phyloP scores from a whole-genome alignment of 2,797 vertebrate species.

The Eremophila alpestris region DNA sequence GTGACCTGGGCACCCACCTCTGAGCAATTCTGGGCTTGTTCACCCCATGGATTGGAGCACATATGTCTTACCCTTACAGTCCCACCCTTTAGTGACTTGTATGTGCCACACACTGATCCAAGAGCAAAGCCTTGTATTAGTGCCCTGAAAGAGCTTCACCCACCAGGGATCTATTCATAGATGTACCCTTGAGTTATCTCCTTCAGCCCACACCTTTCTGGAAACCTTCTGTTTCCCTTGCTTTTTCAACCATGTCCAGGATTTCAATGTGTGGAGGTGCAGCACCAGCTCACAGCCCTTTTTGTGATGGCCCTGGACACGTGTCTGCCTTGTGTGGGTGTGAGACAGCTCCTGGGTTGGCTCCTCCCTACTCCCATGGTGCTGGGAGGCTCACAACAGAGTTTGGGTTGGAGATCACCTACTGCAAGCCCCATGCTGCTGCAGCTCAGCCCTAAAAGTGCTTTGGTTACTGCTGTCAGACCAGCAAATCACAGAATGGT shows the following conservation, averaged over 20 bases:
- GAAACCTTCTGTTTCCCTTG: not conserved
- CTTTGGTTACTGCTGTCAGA: not conserved
- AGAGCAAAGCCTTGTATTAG: not conserved
- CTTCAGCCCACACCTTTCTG: not conserved
- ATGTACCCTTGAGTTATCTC: not conserved
- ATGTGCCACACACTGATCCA: not conserved
- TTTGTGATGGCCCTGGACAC: not conserved
- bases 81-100: not conserved
- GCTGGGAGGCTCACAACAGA: not conserved
- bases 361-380: not conserved
- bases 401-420: not conserved
- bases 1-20: not conserved
- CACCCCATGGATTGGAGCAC: not conserved
- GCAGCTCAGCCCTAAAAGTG: not conserved
- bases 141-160: not conserved
- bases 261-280: not conserved
- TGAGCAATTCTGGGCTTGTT: not conserved
- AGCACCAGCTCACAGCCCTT: not conserved
- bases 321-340: not conserved
- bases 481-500: not conserved
- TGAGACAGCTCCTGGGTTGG: not conserved
- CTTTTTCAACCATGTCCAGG: not conserved
- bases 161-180: not conserved
- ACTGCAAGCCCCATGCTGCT: not conserved
- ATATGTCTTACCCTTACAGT: accelerated